Conservation (phyloP, 2,888 invertebrate species). For the Teinopalpus imperialis region DNA sequence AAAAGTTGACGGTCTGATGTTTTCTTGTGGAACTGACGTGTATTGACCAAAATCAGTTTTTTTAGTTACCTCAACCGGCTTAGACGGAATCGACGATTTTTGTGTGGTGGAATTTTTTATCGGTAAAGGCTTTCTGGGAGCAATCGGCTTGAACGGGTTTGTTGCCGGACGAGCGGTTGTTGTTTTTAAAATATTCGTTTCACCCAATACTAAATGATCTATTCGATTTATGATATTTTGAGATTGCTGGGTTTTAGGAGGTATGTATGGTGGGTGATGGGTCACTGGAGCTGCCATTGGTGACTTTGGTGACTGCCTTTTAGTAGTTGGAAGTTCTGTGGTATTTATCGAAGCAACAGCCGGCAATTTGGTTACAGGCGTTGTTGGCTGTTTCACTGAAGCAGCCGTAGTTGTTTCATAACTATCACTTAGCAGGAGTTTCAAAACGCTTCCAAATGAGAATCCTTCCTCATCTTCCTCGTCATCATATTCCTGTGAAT, state of each 20-base stretch:
- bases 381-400: slow-evolving; percentile 32
- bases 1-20: slow-evolving; percentile 38
- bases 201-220: slow-evolving; percentile 70
- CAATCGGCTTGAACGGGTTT: slow-evolving; percentile 34
- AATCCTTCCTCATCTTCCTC: slow-evolving; percentile 76
- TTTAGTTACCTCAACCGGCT: slow-evolving; percentile 36
- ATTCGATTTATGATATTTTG: slow-evolving; percentile 61
- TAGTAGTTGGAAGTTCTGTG: slow-evolving; percentile 30
- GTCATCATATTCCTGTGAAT: slow-evolving; percentile 60
- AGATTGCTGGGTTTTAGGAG: slow-evolving; percentile 43
- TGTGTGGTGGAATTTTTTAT: slow-evolving; percentile 30
- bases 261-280: slow-evolving; percentile 42
- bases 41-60: slow-evolving; percentile 36
- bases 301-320: slow-evolving; percentile 33
- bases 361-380: slow-evolving; percentile 28
- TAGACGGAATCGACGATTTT: slow-evolving; percentile 35
- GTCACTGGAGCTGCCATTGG: slow-evolving; percentile 51
- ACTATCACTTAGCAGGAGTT: slow-evolving; percentile 80
- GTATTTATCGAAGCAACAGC: slow-evolving; percentile 25
- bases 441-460: slow-evolving; percentile 83
- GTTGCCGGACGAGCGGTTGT: slow-evolving; percentile 45
- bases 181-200: slow-evolving; percentile 63
- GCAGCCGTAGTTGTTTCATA: slow-evolving; percentile 57
- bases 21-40: slow-evolving; percentile 36
- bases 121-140: slow-evolving; percentile 29